These are phyloP conservation scores for Diachasma alloeum DNA, from an alignment of 1,140 invertebrate genomes.

Conservation along the genomic window DNA sequence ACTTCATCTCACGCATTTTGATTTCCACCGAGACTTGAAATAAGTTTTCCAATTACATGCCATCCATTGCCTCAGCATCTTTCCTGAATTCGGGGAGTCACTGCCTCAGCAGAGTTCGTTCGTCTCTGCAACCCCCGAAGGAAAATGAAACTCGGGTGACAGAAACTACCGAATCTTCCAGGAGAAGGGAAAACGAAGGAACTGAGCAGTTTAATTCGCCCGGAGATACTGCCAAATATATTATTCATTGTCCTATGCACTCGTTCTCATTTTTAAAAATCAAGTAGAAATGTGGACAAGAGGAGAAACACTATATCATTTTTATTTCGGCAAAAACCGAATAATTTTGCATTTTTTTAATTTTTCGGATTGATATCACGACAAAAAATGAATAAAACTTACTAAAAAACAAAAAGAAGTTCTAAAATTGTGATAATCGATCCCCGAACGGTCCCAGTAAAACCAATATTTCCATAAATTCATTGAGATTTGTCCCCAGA, in stretches of 20 bases:
- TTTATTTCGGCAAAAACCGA: too few relatives aligned
- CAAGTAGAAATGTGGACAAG: too few relatives aligned
- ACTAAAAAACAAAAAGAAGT: too few relatives aligned
- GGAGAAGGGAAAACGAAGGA: neutral
- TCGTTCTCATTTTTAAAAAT: too few relatives aligned
- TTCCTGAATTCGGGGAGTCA: neutral
- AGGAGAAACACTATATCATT: too few relatives aligned
- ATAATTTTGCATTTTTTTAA: too few relatives aligned
- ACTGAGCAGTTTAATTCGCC: neutral
- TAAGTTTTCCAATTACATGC: slow-evolving; percentile 21
- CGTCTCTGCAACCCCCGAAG: neutral
- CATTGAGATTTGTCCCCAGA: neutral
- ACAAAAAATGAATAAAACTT: neutral
- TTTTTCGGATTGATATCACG: too few relatives aligned
- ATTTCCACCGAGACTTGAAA: slow-evolving; percentile 10
- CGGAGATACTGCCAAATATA: too few relatives aligned
- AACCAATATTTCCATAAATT: neutral
- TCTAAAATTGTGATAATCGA: neutral
- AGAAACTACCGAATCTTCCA: neutral
- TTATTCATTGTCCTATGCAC: too few relatives aligned
- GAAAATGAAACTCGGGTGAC: neutral
- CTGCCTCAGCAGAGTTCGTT: neutral
- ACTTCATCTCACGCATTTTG: slow-evolving; percentile 1
- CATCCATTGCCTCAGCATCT: slow-evolving; percentile 10
- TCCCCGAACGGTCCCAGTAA: neutral